phyloP scores from a whole-genome alignment of 2,797 vertebrate species.

The Leucoraja ocellata region DNA sequence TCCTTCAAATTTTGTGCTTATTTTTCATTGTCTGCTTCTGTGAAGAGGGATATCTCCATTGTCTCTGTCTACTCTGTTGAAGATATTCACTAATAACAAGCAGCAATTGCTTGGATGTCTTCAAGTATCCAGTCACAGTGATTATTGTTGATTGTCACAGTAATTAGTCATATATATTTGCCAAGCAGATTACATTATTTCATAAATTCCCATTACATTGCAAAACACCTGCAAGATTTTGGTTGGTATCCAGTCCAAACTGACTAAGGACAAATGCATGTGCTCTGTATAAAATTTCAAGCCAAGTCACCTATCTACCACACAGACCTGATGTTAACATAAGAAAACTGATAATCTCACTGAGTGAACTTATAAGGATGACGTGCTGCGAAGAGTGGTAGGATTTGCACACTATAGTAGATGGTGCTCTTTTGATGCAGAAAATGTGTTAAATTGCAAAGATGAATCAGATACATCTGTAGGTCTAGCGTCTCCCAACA shows the following conservation, averaged over 20 bases:
- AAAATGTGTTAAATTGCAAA: background rate
- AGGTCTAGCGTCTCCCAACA: too few relatives aligned
- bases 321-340: background rate
- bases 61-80: background rate
- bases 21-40: background rate
- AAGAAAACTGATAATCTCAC: background rate
- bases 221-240: background rate
- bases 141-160: too few relatives aligned
- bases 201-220: background rate
- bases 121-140: background rate
- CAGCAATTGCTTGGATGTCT: background rate
- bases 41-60: too few relatives aligned
- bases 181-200: background rate
- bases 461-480: background rate
- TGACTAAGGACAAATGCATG: background rate
- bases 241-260: background rate
- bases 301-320: background rate
- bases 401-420: background rate
- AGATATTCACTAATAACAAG: background rate
- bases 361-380: background rate
- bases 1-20: background rate
- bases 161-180: background rate
- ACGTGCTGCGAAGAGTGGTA: background rate
- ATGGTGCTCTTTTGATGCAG: slow-evolving; percentile 1
- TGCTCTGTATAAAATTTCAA: background rate